Conservation (phyloP, 2,797 vertebrate species). For the Rhyacichthys aspro region DNA sequence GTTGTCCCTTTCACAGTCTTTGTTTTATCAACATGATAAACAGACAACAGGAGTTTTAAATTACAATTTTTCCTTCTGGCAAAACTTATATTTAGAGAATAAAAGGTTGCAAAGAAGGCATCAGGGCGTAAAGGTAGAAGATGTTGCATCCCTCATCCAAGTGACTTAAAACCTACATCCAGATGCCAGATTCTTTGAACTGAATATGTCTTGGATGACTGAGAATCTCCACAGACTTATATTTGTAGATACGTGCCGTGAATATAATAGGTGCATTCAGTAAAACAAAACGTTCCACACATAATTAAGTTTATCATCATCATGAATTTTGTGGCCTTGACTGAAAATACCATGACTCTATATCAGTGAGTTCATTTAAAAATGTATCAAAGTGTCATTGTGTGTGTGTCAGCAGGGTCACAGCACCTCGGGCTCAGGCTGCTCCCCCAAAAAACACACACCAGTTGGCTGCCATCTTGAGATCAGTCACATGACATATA, state of each 20-base stretch:
- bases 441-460: slow-evolving; percentile 10
- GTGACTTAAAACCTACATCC: too few species aligned
- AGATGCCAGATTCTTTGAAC: too few species aligned
- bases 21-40: slow-evolving; percentile 79
- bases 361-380: slow-evolving; percentile 12
- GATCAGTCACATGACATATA: slow-evolving; percentile 7
- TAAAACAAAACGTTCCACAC: slow-evolving; percentile 27
- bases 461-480: not conserved
- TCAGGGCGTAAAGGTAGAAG: too few species aligned
- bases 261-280: slow-evolving; percentile 5
- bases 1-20: slow-evolving; percentile 27
- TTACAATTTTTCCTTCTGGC: too few species aligned
- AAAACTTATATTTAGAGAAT: too few species aligned
- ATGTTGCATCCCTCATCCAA: too few species aligned
- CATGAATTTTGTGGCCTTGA: slow-evolving; percentile 10
- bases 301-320: slow-evolving; percentile 20
- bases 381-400: slow-evolving; percentile 12
- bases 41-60: slow-evolving; percentile 8
- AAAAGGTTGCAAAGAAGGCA: too few species aligned
- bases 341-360: not conserved
- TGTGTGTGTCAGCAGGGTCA: slow-evolving; percentile 18
- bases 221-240: not conserved
- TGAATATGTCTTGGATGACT: too few species aligned
- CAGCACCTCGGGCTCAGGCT: slow-evolving; percentile 14
- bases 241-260: slow-evolving; percentile 31